These are phyloP conservation scores for Aldrovandia affinis DNA, from an alignment of 2,797 vertebrate genomes.

Conservation along the genomic window DNA sequence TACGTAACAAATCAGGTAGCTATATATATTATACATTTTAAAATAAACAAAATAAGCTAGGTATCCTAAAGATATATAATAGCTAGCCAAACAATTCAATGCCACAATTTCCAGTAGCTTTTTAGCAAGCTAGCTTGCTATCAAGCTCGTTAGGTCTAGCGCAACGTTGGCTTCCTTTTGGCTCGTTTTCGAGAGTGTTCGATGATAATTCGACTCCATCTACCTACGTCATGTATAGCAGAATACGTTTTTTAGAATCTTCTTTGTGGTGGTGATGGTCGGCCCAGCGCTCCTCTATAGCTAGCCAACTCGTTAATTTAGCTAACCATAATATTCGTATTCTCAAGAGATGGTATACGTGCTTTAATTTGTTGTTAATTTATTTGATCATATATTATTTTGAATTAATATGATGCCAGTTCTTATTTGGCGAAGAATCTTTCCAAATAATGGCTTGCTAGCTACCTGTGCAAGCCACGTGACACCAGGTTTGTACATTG, in stretches of 20 bases:
- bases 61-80: no score
- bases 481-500: background rate
- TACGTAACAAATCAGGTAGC: no score
- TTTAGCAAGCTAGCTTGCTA: background rate
- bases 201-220: conserved; percentile 3
- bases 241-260: background rate
- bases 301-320: background rate
- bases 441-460: background rate
- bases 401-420: background rate
- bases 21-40: no score
- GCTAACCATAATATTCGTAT: background rate
- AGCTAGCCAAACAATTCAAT: no score
- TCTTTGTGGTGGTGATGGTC: background rate
- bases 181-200: conserved; percentile 19
- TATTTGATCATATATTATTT: background rate
- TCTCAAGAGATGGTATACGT: background rate
- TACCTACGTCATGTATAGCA: background rate
- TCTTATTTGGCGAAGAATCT: background rate
- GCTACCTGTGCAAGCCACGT: background rate
- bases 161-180: background rate
- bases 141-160: background rate
- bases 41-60: no score
- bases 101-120: background rate
- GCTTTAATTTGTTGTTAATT: background rate
- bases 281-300: background rate